phyloP scores from a whole-genome alignment of 1,140 invertebrate genomes.

The Sipha flava region DNA sequence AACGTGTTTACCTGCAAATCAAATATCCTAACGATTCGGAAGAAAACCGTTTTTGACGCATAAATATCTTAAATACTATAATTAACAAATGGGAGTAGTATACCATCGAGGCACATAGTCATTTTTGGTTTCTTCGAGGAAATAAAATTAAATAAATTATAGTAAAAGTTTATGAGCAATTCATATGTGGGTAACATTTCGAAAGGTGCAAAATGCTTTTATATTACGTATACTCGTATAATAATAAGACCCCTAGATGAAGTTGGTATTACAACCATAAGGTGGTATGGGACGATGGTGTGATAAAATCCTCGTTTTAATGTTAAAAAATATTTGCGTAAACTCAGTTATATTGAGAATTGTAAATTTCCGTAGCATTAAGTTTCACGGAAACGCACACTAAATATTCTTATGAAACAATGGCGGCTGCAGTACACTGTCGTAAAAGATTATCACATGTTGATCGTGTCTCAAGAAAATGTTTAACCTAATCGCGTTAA shows the following conservation, averaged over 20 bases:
- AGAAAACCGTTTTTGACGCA: neutral
- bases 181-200: constrained; percentile 1
- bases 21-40: neutral
- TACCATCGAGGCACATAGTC: neutral
- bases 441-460: neutral
- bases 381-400: neutral
- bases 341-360: neutral
- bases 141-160: constrained; percentile 10
- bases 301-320: neutral
- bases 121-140: neutral
- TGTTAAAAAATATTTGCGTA: neutral
- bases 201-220: constrained; percentile 19
- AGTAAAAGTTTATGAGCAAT: neutral
- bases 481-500: no score
- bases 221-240: neutral
- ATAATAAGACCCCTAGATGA: neutral
- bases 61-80: neutral
- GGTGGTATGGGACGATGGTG: neutral
- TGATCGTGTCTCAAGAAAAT: no score
- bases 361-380: neutral
- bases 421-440: neutral
- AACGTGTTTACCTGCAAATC: no score
- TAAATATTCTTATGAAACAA: neutral
- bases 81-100: neutral
- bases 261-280: neutral